Conservation (phyloP, 1,140 invertebrate species). For the Euura lappo region DNA sequence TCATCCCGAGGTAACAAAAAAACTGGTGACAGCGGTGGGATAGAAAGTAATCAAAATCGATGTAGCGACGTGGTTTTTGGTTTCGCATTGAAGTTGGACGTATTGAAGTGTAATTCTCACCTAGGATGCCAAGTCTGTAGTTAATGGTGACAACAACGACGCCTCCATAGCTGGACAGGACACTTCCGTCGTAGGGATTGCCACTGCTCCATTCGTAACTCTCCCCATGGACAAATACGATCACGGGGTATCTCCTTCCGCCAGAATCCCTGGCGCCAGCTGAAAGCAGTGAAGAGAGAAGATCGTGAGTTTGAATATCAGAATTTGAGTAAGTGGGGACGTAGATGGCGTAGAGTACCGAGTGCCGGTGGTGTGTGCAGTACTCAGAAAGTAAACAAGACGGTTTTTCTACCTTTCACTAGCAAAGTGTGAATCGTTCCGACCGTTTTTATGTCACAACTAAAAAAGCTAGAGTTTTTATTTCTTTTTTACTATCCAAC, state of each 20-base stretch:
- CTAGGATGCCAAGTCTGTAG: slow-evolving; percentile 94
- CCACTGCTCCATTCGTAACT: slow-evolving; percentile 97
- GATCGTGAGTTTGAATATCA: background rate
- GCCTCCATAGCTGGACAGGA: slow-evolving; percentile 89
- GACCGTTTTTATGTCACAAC: no score
- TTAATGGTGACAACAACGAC: slow-evolving; percentile 97
- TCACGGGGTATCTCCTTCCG: slow-evolving; percentile 77
- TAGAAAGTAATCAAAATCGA: no score
- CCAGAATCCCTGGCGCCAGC: slow-evolving; percentile 72
- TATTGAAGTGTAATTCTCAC: slow-evolving; percentile 66
- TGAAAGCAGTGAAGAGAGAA: slow-evolving; percentile 60
- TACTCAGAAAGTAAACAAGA: background rate
- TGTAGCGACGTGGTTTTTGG: no score
- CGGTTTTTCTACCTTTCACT: background rate
- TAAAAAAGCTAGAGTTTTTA: no score
- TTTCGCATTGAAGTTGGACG: no score
- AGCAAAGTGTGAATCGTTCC: background rate
- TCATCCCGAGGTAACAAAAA: no score
- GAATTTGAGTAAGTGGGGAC: no score
- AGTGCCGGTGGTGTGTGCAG: background rate
- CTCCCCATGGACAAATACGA: slow-evolving; percentile 96
- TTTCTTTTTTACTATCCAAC: no score
- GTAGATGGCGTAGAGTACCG: no score
- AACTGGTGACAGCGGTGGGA: no score
- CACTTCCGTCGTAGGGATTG: slow-evolving; percentile 93